Base-by-base conservation (phyloP, 2,113 vertebrate species). In the Xyliphius kryptos region DNA sequence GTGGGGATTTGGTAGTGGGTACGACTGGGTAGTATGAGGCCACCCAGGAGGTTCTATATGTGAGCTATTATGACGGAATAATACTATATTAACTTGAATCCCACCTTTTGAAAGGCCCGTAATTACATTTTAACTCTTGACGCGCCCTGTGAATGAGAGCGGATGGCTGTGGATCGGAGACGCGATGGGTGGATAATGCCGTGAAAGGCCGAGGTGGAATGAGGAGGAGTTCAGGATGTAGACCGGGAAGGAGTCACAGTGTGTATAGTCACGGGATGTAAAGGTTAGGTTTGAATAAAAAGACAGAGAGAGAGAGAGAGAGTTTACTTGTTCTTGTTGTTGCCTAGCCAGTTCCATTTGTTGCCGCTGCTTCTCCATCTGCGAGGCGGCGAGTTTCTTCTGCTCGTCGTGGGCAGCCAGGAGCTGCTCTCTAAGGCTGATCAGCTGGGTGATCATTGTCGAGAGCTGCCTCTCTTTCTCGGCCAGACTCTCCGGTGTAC, bases 261-360 rank as follows among this genome's bases (percentile, higher is more conserved):
- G 40, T 14, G 40, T 41, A 32, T 32, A 32, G 26, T 32, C 26
- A n/a, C n/a, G 6, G 47, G 21, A 6, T 12, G 36, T 36, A 19
- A 2, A 21, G 21, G 26, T 32, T 32, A 32, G 4, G 26, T 32
- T 32, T 32, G 4, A 32, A 6, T 32, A 32, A 53, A 6, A 49
- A n/a, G 32, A 12, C 10, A 14, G 17, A 22, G 6, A 8, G 3
- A 6, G 14, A 16, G 8, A 26, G 1, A 9, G 10, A 5, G 43
- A 40, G 8, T 85, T 90, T 87, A 98, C 95, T 91, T 98, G 96
- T 77, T 98, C 96, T 85, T 98, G 95, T 82, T 98, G 96, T 76
- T 97, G 96, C 75, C 93, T 91, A 72, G 96, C 96, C 76, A 98
- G 88, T 88, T 98, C 95, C 96, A 98, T 98, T 89, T 98, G 95